Base-by-base conservation (phyloP, 1,140 invertebrate species). In the Diabrotica virgifera region DNA sequence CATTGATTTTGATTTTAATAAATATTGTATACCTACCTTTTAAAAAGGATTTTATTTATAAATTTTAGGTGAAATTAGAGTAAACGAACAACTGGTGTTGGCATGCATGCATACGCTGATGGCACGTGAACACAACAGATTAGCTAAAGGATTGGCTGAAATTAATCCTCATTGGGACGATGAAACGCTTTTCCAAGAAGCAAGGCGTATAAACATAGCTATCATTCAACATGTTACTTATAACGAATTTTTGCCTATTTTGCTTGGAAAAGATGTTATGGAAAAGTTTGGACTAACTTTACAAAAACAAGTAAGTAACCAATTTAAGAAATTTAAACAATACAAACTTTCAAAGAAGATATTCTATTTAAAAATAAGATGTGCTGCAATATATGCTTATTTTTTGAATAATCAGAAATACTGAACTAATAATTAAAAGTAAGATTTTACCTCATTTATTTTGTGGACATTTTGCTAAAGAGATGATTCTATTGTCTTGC, bases 111-210 rank as follows among this genome's bases (percentile, higher is more conserved):
- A 96, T 78, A 95, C 93, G 0, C 76, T 97, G 0, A 90, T 95
- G 87, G 92, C 91, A 0, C 81, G 92, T 40, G 91, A 94, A 76
- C 94, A 97, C 76, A 97, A 97, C 77, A 83, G 93, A 62, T 80
- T 94, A 3, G 94, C 94, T 0, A 86, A 86, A 58, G 89, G 82
- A 24, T 78, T 97, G 38, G 84, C 87, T 0, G 82, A 86, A 57
- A 85, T 96, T 8, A 97, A 97, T 81, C 93, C 93, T 3, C 94
- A 96, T 74, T 97, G 95, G 95, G 91, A 96, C 74, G 95, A 97
- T 75, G 95, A 97, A 80, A 95, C 88, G 0, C 76, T 98, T 0
- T 99, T 91, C 83, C 94, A 97, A 83, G 95, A 98, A 82, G 81
- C 94, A 0, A 83, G 95, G 67, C 85, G 93, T 52, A 95, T 98